Evolutionary conservation across 2,113 vertebrate genomes (phyloP).

Genomic region (Thermophis baileyi): DNA sequence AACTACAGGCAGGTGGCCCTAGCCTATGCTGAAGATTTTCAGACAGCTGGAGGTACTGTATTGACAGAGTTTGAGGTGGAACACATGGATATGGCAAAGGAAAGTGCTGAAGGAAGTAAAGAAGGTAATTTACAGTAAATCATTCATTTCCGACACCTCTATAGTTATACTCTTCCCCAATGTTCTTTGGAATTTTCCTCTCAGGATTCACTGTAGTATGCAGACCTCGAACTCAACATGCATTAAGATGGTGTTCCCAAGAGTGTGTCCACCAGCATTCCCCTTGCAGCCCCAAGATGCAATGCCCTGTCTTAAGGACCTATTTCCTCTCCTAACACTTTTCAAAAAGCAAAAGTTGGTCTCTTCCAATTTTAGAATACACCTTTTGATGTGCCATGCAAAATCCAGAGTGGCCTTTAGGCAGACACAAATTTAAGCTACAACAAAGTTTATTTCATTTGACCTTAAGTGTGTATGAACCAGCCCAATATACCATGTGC

Average conservation of each 20-base stretch:
- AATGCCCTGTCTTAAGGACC: not conserved
- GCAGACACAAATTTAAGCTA: not conserved
- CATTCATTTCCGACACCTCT: not conserved
- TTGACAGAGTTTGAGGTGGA: constrained; percentile 81
- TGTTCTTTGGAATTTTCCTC: not conserved
- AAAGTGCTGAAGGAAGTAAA: constrained; percentile 71
- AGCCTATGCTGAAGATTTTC: constrained; percentile 83
- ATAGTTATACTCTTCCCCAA: not conserved
- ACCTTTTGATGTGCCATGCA: not conserved
- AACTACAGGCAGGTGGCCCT: constrained; percentile 85
- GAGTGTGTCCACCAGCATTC: not conserved
- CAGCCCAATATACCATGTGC: not conserved
- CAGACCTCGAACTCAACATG: not conserved
- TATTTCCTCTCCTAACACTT: not conserved
- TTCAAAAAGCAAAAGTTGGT: not conserved
- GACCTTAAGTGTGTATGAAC: not conserved
- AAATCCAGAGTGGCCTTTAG: not conserved
- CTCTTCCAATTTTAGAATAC: not conserved
- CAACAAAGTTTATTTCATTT: not conserved
- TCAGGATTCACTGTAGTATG: not conserved
- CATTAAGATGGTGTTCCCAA: not conserved
- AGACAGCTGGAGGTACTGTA: constrained; percentile 82
- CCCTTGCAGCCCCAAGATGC: not conserved
- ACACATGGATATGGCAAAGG: constrained; percentile 76
- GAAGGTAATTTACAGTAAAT: constrained; percentile 73